A percentile compares a stretch with the other conserved stretches of the same genome.
These are phyloP conservation scores for Helogale parvula DNA, from an alignment of 2,113 vertebrate genomes.

Conservation along the genomic window DNA sequence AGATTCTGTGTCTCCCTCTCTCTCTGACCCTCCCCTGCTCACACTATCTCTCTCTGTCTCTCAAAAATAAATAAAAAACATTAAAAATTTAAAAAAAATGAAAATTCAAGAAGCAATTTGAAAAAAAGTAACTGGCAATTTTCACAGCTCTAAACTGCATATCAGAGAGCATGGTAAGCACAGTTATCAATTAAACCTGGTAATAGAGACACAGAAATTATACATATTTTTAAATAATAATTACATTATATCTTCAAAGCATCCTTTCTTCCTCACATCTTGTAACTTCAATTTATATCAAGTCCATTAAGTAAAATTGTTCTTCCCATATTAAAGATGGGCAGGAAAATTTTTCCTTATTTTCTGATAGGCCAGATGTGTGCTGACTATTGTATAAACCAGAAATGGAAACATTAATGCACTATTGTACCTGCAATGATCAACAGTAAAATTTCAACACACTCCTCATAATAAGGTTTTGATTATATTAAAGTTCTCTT, in stretches of 20 bases:
- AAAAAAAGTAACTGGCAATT: not conserved
- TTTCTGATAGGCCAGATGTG: not conserved
- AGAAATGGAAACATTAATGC: not conserved
- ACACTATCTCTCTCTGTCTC: too few species aligned
- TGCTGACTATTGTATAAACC: not conserved
- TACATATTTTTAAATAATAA: constrained; percentile 19
- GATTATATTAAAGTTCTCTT: not conserved
- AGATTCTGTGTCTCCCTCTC: too few species aligned
- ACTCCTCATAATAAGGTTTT: not conserved
- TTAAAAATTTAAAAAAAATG: too few species aligned
- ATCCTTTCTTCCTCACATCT: not conserved
- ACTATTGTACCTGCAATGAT: not conserved
- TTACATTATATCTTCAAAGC: constrained; percentile 30
- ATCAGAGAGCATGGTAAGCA: not conserved
- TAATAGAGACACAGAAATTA: constrained; percentile 17
- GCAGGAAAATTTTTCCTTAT: not conserved
- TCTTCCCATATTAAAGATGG: constrained; percentile 4
- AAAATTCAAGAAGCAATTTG: constrained; percentile 20
- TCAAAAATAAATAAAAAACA: too few species aligned
- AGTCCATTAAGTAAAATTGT: constrained; percentile 17
- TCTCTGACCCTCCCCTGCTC: too few species aligned
- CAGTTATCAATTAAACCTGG: constrained; percentile 29
- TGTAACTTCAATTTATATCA: not conserved
- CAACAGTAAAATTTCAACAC: not conserved
- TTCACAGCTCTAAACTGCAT: not conserved